Conservation (phyloP, 2,888 invertebrate species). For the Mythimna lalbum region DNA sequence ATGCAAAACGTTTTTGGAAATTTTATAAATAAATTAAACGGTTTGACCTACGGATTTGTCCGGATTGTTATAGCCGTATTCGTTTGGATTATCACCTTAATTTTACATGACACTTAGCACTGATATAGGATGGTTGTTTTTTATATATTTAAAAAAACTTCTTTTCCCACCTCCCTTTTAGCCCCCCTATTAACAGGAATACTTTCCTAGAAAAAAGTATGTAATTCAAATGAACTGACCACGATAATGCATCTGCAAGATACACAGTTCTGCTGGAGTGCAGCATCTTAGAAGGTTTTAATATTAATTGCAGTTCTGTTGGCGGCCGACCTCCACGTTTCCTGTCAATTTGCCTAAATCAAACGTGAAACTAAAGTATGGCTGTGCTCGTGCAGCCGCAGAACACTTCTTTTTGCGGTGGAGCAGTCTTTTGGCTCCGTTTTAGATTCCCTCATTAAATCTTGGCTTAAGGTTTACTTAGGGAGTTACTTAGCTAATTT, state of each 20-base stretch:
- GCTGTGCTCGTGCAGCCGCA: slow-evolving; percentile 29
- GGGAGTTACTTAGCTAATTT: slow-evolving; percentile 56
- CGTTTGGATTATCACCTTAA: neutral
- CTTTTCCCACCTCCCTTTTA: neutral
- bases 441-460: slow-evolving; percentile 60
- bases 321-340: slow-evolving; percentile 66
- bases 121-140: neutral
- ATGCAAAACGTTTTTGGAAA: slow-evolving; percentile 50
- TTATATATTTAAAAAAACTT: neutral
- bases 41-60: neutral
- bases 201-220: neutral
- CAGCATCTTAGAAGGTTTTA: slow-evolving; percentile 68
- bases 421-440: slow-evolving; percentile 55
- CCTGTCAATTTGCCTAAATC: slow-evolving; percentile 73
- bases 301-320: slow-evolving; percentile 72
- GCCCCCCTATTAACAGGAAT: no score
- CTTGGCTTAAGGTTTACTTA: slow-evolving; percentile 60
- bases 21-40: slow-evolving; percentile 43
- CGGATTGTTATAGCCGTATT: neutral
- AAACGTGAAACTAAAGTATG: slow-evolving; percentile 63
- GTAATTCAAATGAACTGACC: neutral
- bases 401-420: slow-evolving; percentile 40
- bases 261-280: slow-evolving; percentile 42
- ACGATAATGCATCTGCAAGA: slow-evolving; percentile 4
- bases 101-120: neutral